Conservation (phyloP, 2,888 invertebrate genomes). For the Matsumyia berberina region DNA sequence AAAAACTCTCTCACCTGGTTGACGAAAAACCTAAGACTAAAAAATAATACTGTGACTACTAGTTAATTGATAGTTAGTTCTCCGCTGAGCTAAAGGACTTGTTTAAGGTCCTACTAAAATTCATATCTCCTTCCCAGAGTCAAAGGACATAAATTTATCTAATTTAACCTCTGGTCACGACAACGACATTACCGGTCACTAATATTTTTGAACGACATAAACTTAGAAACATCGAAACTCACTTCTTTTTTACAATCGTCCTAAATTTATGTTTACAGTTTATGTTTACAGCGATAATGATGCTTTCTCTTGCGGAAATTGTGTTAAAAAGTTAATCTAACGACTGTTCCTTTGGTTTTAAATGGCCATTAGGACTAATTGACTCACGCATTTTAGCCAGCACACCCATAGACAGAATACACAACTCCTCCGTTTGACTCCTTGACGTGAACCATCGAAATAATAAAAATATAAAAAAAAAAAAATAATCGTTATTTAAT, state of each 20-base stretch:
- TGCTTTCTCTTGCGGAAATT: background rate
- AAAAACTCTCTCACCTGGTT: too few species aligned
- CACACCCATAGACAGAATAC: background rate
- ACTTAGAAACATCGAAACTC: slow-evolving; percentile 2
- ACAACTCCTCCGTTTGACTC: background rate
- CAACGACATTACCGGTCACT: background rate
- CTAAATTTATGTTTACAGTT: background rate
- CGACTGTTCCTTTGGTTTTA: background rate
- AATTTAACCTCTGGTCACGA: background rate
- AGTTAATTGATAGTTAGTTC: too few species aligned
- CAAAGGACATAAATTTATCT: too few species aligned
- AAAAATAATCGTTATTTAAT: slow-evolving; percentile 40
- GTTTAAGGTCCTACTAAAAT: too few species aligned
- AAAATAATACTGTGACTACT: too few species aligned
- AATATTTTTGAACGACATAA: background rate
- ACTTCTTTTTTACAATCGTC: background rate
- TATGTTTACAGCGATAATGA: background rate
- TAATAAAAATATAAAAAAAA: slow-evolving; percentile 12
- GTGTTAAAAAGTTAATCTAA: slow-evolving; percentile 11
- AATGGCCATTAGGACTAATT: slow-evolving; percentile 41
- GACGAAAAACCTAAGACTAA: too few species aligned
- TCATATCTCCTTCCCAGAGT: too few species aligned
- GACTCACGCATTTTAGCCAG: slow-evolving; percentile 7
- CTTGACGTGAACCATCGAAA: background rate
- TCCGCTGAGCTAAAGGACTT: too few species aligned